Percentiles rank a stretch among this genome's conserved stretches.
Evolutionary conservation across 1,140 invertebrate species (phyloP).

Genomic region (Musca vetustissima): DNA sequence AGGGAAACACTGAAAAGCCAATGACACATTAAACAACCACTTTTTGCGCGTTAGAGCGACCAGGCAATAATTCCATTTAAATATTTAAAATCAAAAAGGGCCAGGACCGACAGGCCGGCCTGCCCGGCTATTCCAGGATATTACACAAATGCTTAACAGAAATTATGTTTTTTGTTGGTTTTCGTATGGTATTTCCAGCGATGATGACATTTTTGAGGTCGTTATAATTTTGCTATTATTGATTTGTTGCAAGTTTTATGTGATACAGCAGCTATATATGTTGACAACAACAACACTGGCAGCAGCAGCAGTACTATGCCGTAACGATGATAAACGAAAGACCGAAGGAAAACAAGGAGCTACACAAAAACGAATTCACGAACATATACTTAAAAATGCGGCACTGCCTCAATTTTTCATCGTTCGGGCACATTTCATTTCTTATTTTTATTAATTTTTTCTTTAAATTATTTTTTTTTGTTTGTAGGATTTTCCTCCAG

Average conservation of each 20-base stretch:
- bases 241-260: slow-evolving; percentile 14
- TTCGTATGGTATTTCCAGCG: no score
- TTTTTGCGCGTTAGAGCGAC: slow-evolving; percentile 20
- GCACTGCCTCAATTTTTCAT: slow-evolving; percentile 12
- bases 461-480: no score
- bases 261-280: slow-evolving; percentile 1
- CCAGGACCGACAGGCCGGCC: neutral
- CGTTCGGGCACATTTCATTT: no score
- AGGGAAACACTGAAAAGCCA: slow-evolving; percentile 2
- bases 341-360: neutral
- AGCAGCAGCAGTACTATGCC: neutral
- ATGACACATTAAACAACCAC: slow-evolving; percentile 24
- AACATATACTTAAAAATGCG: slow-evolving; percentile 5
- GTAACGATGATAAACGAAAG: neutral
- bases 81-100: neutral
- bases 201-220: no score
- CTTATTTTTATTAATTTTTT: no score
- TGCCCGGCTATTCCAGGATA: neutral
- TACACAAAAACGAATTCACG: neutral
- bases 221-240: neutral
- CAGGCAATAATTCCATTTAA: neutral
- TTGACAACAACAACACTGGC: neutral
- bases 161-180: no score
- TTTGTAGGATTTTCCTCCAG: no score
- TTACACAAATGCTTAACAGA: neutral